Percentiles rank a stretch among this genome's conserved stretches.
Evolutionary conservation across 2,113 vertebrate genomes (phyloP).

Genomic region (Caracal caracal): DNA sequence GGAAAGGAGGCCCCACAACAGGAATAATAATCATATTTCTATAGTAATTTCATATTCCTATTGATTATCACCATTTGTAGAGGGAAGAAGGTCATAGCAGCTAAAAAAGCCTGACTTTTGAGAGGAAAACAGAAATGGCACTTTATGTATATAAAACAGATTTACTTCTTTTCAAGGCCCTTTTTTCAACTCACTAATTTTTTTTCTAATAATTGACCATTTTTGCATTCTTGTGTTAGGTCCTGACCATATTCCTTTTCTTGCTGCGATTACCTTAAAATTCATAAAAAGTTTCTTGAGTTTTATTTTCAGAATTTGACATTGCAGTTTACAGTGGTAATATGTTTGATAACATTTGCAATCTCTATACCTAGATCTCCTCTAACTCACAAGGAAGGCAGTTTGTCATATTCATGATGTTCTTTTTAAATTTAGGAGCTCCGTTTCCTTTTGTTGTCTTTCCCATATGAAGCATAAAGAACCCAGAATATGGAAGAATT

Average conservation of each 20-base stretch:
- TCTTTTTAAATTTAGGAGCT: not conserved
- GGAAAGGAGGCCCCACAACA: not conserved
- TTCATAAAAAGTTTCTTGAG: not conserved
- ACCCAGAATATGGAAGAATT: not conserved
- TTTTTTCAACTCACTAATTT: not conserved
- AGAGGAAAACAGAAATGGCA: not conserved
- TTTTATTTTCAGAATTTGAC: constrained; percentile 11
- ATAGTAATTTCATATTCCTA: not conserved
- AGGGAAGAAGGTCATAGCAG: not conserved
- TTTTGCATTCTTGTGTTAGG: not conserved
- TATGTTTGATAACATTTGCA: not conserved
- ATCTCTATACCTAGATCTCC: not conserved
- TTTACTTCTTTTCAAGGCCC: not conserved
- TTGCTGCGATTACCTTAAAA: not conserved
- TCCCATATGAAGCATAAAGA: not conserved
- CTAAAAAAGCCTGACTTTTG: not conserved
- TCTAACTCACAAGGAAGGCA: not conserved
- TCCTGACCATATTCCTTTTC: not conserved
- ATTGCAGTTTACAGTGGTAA: not conserved
- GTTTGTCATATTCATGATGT: not conserved
- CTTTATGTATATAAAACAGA: not conserved
- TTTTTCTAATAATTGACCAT: not conserved
- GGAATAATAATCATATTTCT: not conserved
- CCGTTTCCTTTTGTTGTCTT: not conserved
- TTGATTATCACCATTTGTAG: not conserved